Base-by-base conservation (phyloP, 2,888 invertebrate genomes). In the Drosophila siamana region DNA sequence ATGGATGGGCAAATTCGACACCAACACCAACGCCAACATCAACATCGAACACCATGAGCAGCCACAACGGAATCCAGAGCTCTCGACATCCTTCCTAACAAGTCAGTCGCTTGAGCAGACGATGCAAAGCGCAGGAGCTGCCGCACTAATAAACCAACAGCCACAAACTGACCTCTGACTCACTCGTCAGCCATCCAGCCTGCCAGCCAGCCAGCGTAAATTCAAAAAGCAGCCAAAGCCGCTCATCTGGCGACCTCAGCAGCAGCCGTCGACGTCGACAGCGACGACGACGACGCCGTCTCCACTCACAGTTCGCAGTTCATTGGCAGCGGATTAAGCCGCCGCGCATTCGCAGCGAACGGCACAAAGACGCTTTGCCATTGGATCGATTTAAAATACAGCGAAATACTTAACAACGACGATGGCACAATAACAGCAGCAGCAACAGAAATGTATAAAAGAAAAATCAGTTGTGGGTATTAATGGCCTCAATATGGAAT, bases 301-400 rank as follows among this genome's bases (percentile, higher is more conserved):
- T 59, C 57, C 47, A 15, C 28, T 69, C 57, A 38, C 76, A 72
- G 81, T 80, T 69, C 64, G 79, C 89, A 90, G 89, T 90, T 89
- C 89, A 89, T 90, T 88, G 89, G 90, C 85, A 87, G 89, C 89
- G 88, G 89, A 89, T 89, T 89, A 89, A 89, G 86, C 74, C 73
- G 78, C 67, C 74, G 80, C 78, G 81, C 79, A 72, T 56, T 69
- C 76, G 73, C 81, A 79, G 69, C 67, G 47, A 70, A 56, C 70
- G 67, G 65, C 77, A 86, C 80, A 86, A 81, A 84, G 86, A 78
- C 80, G 73, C 74, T 74, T 84, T 86, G 82, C 78, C 78, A 84
- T 74, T 78, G 86, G 88, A 88, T 89, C 89, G 89, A 89, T 89
- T 89, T 89, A 89, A 90, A 88, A 85, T 79, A 75, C 77, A 76